Conservation (phyloP, 2,113 vertebrate species). For the Telmatochromis bifrenatus region DNA sequence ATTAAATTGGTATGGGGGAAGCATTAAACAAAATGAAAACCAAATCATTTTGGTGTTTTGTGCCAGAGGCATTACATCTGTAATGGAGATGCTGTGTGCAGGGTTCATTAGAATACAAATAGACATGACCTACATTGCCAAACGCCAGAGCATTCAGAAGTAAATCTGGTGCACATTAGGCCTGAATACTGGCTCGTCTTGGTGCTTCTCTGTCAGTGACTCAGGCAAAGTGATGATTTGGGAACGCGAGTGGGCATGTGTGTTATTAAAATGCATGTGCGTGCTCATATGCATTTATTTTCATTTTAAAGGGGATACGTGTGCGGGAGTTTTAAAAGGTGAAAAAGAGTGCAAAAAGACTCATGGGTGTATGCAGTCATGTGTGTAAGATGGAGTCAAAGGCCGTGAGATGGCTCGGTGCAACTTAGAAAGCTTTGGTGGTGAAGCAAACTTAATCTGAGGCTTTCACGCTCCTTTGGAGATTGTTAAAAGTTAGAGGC, state of each 20-base stretch:
- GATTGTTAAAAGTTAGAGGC: constrained; percentile 34
- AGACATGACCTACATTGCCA: constrained; percentile 29
- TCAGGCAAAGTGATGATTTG: constrained; percentile 43
- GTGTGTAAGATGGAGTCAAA: constrained; percentile 11
- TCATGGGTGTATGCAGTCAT: neutral
- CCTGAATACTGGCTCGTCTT: neutral
- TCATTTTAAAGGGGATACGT: neutral
- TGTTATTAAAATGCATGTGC: neutral
- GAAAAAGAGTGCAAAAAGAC: neutral
- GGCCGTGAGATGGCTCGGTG: constrained; percentile 8
- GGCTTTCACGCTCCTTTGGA: constrained; percentile 44
- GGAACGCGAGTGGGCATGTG: constrained; percentile 21
- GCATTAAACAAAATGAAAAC: constrained; percentile 21
- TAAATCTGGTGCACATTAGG: constrained; percentile 2
- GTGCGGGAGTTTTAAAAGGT: neutral
- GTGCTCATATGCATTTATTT: neutral
- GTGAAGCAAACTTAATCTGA: constrained; percentile 44
- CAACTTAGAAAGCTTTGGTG: constrained; percentile 11
- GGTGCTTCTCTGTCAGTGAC: constrained; percentile 20
- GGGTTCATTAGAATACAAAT: constrained; percentile 34
- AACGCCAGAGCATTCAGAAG: constrained; percentile 19
- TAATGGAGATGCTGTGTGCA: neutral
- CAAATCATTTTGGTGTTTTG: neutral
- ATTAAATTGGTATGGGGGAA: neutral
- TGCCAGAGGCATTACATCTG: neutral